These are phyloP conservation scores for Plagiodera versicolora DNA, from an alignment of 2,888 invertebrate species.

Conservation along the genomic window DNA sequence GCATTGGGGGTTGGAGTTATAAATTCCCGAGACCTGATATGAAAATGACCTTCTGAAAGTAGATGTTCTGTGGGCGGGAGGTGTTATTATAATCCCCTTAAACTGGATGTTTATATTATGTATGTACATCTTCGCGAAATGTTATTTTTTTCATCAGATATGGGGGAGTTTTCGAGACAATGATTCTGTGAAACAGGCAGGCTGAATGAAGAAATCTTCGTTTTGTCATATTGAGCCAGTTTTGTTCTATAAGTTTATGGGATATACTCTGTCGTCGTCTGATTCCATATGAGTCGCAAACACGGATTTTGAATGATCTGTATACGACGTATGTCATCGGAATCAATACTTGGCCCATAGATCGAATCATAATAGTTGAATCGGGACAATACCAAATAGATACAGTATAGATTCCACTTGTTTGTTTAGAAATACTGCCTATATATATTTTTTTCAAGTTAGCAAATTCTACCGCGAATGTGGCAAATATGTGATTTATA, in stretches of 20 bases:
- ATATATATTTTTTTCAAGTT: neutral
- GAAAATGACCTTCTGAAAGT: neutral
- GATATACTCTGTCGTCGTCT: neutral
- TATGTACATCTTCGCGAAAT: neutral
- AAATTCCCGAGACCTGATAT: neutral
- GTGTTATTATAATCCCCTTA: no score
- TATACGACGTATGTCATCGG: neutral
- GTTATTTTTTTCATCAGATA: conserved; percentile 2
- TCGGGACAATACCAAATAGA: neutral
- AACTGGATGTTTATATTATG: neutral
- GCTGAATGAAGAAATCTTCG: conserved; percentile 1
- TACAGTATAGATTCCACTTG: neutral
- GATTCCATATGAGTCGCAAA: neutral
- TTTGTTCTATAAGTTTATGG: neutral
- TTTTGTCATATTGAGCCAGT: neutral
- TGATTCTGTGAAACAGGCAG: conserved; percentile 2
- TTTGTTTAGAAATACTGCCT: neutral
- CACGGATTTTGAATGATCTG: neutral
- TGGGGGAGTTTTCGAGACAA: neutral
- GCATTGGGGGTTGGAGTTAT: no score
- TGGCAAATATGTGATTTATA: neutral
- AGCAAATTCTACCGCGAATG: no score
- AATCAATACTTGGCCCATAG: neutral
- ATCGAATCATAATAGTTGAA: neutral
- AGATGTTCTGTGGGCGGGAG: no score